A percentile compares a stretch with the other conserved stretches of the same genome.
phyloP scores from a whole-genome alignment of 2,888 invertebrate species.

The Phyllotreta cruciferae region DNA sequence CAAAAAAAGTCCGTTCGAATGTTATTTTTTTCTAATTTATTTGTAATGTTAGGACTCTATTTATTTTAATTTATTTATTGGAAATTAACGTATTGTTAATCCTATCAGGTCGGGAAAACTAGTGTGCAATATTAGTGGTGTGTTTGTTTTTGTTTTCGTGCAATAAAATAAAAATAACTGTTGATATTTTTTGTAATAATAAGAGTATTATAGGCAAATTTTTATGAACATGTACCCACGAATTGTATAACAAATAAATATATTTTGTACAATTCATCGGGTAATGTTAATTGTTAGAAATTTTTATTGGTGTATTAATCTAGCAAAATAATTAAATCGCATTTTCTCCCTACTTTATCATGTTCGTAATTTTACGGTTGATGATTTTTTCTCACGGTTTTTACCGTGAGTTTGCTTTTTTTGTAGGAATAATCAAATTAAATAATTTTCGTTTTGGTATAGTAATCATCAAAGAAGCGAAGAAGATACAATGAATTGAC shows the following conservation, averaged over 20 bases:
- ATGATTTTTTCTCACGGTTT: too few species aligned
- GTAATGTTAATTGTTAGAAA: too few species aligned
- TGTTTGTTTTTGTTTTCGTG: slow-evolving; percentile 34
- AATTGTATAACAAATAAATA: too few species aligned
- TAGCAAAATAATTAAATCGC: not conserved
- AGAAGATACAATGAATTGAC: too few species aligned
- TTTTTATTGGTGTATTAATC: too few species aligned
- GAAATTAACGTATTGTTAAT: slow-evolving; percentile 38
- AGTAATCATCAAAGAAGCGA: too few species aligned
- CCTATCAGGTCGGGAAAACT: slow-evolving; percentile 43
- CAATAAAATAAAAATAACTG: slow-evolving; percentile 40
- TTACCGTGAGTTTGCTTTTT: too few species aligned
- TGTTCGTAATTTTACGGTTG: not conserved
- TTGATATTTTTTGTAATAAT: slow-evolving; percentile 45
- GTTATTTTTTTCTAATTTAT: slow-evolving; percentile 25
- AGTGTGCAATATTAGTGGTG: slow-evolving; percentile 45
- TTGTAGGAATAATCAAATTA: too few species aligned
- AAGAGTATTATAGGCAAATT: slow-evolving; percentile 18
- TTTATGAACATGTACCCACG: slow-evolving; percentile 6
- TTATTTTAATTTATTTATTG: slow-evolving; percentile 42
- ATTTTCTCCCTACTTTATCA: not conserved
- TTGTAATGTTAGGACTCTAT: slow-evolving; percentile 37
- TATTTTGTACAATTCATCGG: too few species aligned
- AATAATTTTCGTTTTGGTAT: too few species aligned
- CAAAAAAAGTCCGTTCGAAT: slow-evolving; percentile 29